Conservation (phyloP, 1,140 invertebrate species). For the Myzus persicae region DNA sequence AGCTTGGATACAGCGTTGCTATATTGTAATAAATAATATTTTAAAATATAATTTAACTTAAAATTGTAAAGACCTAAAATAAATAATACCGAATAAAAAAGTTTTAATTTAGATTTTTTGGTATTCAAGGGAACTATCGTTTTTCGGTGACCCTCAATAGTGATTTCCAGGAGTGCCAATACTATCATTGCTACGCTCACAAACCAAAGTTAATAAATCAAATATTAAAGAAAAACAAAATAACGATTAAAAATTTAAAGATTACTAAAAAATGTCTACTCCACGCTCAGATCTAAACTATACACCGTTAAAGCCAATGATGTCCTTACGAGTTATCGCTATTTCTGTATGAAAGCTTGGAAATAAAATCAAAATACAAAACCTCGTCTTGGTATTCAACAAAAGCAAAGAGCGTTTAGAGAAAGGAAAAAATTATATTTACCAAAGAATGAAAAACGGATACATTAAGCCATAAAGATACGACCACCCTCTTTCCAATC, state of each 20-base stretch:
- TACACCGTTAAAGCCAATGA: neutral
- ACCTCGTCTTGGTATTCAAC: neutral
- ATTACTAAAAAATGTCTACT: too few species aligned
- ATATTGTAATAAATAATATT: too few species aligned
- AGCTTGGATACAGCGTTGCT: too few species aligned
- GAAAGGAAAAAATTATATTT: conserved; percentile 36
- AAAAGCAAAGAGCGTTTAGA: neutral
- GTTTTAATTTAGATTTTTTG: neutral
- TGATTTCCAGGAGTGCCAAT: neutral
- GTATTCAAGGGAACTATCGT: neutral
- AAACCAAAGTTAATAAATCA: too few species aligned
- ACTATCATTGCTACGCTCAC: rapidly evolving
- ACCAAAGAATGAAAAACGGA: neutral
- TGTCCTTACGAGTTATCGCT: neutral
- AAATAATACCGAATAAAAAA: too few species aligned
- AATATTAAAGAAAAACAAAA: neutral
- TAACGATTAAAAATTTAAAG: neutral
- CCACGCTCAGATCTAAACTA: neutral
- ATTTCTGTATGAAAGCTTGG: neutral
- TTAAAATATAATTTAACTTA: too few species aligned
- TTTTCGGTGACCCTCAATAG: neutral
- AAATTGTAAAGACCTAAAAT: too few species aligned
- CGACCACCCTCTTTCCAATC: neutral
- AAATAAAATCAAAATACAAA: conserved; percentile 26
- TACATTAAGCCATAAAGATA: conserved; percentile 28